Percentiles rank a stretch among this genome's conserved stretches.
Evolutionary conservation across 2,797 vertebrate genomes (phyloP).

Genomic region (Leptoclinus maculatus): DNA sequence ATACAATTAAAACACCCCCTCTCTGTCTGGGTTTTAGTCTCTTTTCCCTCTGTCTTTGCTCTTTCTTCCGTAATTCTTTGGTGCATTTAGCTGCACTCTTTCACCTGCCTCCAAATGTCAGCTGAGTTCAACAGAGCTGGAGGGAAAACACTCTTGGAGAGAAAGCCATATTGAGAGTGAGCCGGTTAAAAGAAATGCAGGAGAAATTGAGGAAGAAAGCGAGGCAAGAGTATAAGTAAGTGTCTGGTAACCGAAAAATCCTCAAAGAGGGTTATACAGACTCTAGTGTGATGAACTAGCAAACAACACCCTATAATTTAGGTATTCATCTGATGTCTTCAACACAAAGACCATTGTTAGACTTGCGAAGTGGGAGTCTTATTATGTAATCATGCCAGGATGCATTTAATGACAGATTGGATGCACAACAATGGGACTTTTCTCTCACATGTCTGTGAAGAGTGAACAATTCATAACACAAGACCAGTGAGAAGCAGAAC

Average conservation of each 20-base stretch:
- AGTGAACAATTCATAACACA: neutral
- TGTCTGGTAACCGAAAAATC: conserved; percentile 34
- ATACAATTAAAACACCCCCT: conserved; percentile 21
- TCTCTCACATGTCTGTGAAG: neutral
- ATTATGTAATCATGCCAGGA: conserved; percentile 10
- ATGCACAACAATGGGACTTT: conserved; percentile 14
- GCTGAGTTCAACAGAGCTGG: conserved; percentile 59
- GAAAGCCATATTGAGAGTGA: conserved; percentile 49
- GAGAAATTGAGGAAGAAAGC: neutral
- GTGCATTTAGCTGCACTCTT: conserved; percentile 61
- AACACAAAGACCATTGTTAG: conserved; percentile 15
- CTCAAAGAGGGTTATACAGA: conserved; percentile 4
- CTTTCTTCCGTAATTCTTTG: conserved; percentile 42
- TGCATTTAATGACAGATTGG: neutral
- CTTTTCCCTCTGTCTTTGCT: conserved; percentile 13
- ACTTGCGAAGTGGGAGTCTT: conserved; percentile 10
- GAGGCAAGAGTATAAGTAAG: neutral
- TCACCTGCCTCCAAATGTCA: conserved; percentile 66
- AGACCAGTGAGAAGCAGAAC: neutral
- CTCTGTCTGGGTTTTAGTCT: conserved; percentile 16
- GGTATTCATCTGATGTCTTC: conserved; percentile 29
- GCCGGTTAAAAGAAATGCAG: conserved; percentile 40
- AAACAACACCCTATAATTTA: conserved; percentile 25
- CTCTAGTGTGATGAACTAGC: conserved; percentile 11
- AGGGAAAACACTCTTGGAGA: conserved; percentile 54